Evolutionary conservation across 1,140 invertebrate species (phyloP), one percentile per base, ranked within the genome.

Genomic region (Papilio dardanus): DNA sequence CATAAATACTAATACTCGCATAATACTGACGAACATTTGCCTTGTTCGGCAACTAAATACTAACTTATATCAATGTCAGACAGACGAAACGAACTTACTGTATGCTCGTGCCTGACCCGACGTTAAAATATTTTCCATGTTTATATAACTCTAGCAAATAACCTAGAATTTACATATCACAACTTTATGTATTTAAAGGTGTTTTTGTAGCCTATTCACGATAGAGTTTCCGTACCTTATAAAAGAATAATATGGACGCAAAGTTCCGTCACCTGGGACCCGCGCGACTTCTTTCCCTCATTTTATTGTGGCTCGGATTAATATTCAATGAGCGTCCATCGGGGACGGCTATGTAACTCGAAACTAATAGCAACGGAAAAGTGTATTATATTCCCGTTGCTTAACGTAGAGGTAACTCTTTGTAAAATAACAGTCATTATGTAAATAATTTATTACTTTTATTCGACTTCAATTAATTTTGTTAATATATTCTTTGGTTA

Each of bases 191-290:
- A 46, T n/a, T 19, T 19, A 46, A 7, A 6, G 42, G 16, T n/a
- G 16, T 46, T 28, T 62, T 28, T 62, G 12, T 62, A 62, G 1
- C 24, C 24, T 28, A 30, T 30, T 62, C 3, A 62, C 21, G 24
- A 69, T 24, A 69, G 33, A 69, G 33, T 40, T 69, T 16, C 35
- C 67, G 67, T 69, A 69, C 35, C 8, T 40, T 37, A 69, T 69
- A 69, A 69, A 69, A 69, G 35, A 69, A 69, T 69, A 69, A 69
- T 69, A 40, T 21, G 6, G 67, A 42, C n/a, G 33, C 42, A 69
- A 69, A 69, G 67, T 69, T 69, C 33, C 31, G 67, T 40, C 67
- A 69, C 67, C 67, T 69, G 67, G 67, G 67, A 69, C 67, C 12
- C 19, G 67, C 33, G 35, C 67, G 67, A 69, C 67, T 69, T 69